Conservation (phyloP, 2,797 vertebrate genomes). For the Sebastes hubbsi region DNA sequence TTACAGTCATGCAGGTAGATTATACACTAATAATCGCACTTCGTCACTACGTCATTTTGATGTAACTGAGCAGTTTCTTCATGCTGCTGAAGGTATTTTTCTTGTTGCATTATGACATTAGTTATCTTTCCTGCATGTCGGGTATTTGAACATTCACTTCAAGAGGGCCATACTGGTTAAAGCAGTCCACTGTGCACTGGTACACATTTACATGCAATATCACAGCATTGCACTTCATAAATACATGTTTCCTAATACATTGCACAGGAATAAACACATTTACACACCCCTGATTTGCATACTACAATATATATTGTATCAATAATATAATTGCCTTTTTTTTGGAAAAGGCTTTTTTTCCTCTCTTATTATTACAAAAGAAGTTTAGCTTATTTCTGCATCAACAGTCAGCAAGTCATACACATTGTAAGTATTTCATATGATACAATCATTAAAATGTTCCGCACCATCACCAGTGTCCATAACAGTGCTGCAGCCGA, state of each 20-base stretch:
- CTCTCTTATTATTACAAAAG: constrained; percentile 43
- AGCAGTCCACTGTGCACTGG: constrained; percentile 40
- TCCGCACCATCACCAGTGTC: constrained; percentile 26
- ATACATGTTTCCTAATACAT: constrained; percentile 45
- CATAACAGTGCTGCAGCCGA: constrained; percentile 74
- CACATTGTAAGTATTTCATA: constrained; percentile 52
- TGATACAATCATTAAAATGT: constrained; percentile 53
- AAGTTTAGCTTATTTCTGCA: constrained; percentile 67
- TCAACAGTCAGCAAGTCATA: constrained; percentile 79
- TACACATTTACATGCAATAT: constrained; percentile 65
- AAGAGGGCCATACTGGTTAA: constrained; percentile 26
- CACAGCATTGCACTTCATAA: constrained; percentile 55
- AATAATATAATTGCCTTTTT: constrained; percentile 30
- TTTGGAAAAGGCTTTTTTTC: constrained; percentile 15
- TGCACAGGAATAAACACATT: constrained; percentile 56
- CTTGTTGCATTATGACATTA: constrained; percentile 35
- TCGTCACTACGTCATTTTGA: background rate
- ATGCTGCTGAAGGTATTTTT: constrained; percentile 38
- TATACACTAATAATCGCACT: constrained; percentile 1
- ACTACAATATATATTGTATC: constrained; percentile 43
- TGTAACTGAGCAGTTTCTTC: constrained; percentile 18
- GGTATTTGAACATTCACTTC: constrained; percentile 39
- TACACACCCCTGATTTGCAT: constrained; percentile 59
- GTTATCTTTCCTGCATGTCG: constrained; percentile 12
- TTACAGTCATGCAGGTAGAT: constrained; percentile 59